Conservation (phyloP, 2,888 invertebrate genomes). For the Lasioglossum villosulum region DNA sequence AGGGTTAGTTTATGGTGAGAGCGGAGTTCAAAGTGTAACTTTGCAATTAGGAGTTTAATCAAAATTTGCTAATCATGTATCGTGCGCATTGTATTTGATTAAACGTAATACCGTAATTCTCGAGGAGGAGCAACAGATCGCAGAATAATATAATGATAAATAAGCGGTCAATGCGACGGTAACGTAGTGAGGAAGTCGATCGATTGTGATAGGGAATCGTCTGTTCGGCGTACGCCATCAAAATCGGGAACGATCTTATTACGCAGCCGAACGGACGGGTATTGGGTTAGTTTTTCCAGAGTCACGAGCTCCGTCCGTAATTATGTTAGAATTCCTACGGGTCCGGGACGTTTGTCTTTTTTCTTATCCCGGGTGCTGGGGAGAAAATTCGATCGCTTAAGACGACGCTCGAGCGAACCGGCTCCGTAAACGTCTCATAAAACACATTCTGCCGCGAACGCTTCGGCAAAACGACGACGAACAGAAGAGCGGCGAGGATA, state of each 20-base stretch:
- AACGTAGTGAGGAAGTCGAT: neutral
- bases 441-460: slow-evolving; percentile 43
- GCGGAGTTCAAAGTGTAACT: neutral
- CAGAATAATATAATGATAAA: neutral
- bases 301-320: slow-evolving; percentile 37
- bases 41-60: neutral
- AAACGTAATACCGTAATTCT: neutral
- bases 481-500: slow-evolving; percentile 30
- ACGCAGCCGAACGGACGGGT: neutral
- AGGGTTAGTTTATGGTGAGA: neutral
- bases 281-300: slow-evolving; percentile 14
- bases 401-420: slow-evolving; percentile 42
- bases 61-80: neutral
- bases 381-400: slow-evolving; percentile 61
- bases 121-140: neutral
- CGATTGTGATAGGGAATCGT: neutral
- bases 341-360: slow-evolving; percentile 50
- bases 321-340: slow-evolving; percentile 62
- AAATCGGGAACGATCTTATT: slow-evolving; percentile 17
- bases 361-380: slow-evolving; percentile 43
- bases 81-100: neutral
- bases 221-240: slow-evolving; percentile 4
- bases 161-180: neutral
- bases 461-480: slow-evolving; percentile 34
- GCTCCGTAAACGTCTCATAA: slow-evolving; percentile 55